Conservation (phyloP, 1,140 invertebrate genomes). For the Coptotermes formosanus region DNA sequence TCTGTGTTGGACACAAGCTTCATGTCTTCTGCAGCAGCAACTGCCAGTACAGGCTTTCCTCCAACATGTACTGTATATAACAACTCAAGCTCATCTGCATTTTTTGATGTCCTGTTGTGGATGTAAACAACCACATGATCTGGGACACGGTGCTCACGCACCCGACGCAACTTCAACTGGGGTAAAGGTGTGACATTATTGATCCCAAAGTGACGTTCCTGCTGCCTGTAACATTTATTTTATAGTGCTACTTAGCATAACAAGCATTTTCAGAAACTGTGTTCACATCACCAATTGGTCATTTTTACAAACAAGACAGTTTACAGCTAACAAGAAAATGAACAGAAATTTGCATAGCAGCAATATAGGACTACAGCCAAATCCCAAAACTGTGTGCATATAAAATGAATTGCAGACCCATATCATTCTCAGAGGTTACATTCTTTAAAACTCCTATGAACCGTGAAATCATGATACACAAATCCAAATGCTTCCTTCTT, state of each 20-base stretch:
- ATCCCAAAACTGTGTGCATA: no score
- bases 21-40: slow-evolving; percentile 77
- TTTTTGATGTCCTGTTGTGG: slow-evolving; percentile 35
- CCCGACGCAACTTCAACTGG: neutral
- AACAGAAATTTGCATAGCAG: no score
- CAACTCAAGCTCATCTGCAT: slow-evolving; percentile 51
- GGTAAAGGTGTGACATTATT: slow-evolving; percentile 38
- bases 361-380: no score
- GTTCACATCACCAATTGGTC: no score
- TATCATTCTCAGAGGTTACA: no score
- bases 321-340: no score
- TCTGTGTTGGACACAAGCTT: slow-evolving; percentile 69
- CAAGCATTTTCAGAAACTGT: no score
- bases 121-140: slow-evolving; percentile 36
- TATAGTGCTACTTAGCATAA: neutral
- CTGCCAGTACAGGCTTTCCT: slow-evolving; percentile 71
- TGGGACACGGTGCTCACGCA: neutral
- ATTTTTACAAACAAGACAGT: no score
- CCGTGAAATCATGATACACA: no score
- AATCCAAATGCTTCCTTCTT: no score
- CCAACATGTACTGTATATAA: slow-evolving; percentile 76
- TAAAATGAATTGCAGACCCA: no score
- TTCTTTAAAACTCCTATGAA: no score
- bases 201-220: slow-evolving; percentile 67
- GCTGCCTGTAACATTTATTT: slow-evolving; percentile 55